A percentile compares a stretch with the other conserved stretches of the same genome.
Evolutionary conservation across 2,888 invertebrate genomes (phyloP).

Genomic region (Standfussiana lucernea): DNA sequence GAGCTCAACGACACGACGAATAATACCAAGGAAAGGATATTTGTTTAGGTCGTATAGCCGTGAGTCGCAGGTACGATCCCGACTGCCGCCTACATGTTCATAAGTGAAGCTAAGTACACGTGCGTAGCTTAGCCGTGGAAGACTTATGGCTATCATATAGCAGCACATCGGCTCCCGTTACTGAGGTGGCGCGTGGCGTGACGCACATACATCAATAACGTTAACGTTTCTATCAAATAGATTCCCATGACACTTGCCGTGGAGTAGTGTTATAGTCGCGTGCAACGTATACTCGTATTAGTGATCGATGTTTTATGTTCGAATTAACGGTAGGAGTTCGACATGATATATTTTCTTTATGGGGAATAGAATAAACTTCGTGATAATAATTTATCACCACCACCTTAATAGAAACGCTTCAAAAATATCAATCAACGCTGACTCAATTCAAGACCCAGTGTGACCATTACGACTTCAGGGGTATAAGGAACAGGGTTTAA

Average conservation of each 20-base stretch:
- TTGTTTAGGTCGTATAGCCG: too few relatives aligned
- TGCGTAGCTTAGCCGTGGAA: too few relatives aligned
- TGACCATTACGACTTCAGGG: background rate
- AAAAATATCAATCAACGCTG: background rate
- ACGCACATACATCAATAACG: background rate
- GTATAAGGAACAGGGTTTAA: background rate
- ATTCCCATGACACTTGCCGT: constrained; percentile 24
- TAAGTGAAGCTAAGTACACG: too few relatives aligned
- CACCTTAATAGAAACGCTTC: background rate
- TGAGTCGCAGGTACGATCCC: too few relatives aligned
- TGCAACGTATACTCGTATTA: background rate
- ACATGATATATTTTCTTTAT: background rate
- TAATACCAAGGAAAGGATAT: too few relatives aligned
- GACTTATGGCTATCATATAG: background rate
- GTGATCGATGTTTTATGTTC: background rate
- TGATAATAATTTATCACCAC: background rate
- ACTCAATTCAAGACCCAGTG: background rate
- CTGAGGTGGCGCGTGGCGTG: constrained; percentile 33
- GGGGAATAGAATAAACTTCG: background rate
- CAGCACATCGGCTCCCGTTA: constrained; percentile 22
- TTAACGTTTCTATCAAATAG: background rate
- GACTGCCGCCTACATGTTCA: too few relatives aligned
- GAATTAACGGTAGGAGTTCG: background rate
- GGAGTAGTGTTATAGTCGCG: constrained; percentile 3
- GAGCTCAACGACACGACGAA: too few relatives aligned